A percentile compares a stretch with the other conserved stretches of the same genome.
These are phyloP conservation scores for Periparus ater DNA, from an alignment of 2,797 vertebrate species.

Conservation along the genomic window DNA sequence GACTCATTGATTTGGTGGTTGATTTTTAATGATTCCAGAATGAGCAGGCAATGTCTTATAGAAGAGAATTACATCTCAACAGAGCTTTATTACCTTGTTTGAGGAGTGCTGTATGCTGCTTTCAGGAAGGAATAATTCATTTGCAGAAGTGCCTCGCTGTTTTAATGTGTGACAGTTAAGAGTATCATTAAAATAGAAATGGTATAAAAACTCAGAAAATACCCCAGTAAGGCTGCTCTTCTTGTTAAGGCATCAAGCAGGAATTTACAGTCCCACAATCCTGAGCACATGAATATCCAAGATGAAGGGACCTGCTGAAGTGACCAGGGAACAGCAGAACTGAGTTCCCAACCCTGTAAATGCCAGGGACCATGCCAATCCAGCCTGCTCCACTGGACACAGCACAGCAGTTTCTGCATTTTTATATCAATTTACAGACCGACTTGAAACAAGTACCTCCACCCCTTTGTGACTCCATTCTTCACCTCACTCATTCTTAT, in stretches of 20 bases:
- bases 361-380: neutral
- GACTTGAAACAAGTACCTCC: neutral
- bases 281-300: neutral
- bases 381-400: neutral
- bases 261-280: rapidly evolving
- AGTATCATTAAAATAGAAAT: neutral
- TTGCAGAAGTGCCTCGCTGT: neutral
- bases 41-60: conserved; percentile 1
- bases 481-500: neutral
- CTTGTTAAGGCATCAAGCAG: neutral
- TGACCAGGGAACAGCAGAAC: neutral
- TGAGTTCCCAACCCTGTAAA: neutral
- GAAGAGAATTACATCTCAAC: conserved; percentile 23
- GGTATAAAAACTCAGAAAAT: neutral
- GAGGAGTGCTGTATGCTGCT: neutral
- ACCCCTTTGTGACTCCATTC: neutral
- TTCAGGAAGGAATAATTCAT: conserved; percentile 18
- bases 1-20: conserved; percentile 51
- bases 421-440: neutral
- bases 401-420: neutral
- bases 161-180: neutral
- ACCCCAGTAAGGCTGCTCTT: neutral
- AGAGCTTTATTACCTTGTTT: conserved; percentile 9
- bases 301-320: neutral
- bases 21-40: conserved; percentile 46